Percentiles rank a stretch among this genome's conserved stretches.
Evolutionary conservation across 2,797 vertebrate genomes (phyloP).

Genomic region (Muraenolepis orangiensis): DNA sequence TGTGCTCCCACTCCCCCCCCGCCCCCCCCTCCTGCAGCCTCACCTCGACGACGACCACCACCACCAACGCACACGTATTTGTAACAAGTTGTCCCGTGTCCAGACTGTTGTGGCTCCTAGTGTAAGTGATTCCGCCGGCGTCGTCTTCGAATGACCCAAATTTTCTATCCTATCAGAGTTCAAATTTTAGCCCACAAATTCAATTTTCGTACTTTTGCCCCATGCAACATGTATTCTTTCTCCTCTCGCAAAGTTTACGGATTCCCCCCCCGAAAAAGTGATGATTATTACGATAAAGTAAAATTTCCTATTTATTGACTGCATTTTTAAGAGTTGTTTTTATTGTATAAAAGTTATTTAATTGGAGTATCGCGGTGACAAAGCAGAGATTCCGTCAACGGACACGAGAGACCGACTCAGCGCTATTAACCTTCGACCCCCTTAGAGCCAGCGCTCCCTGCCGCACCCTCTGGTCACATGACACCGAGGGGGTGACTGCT

Average conservation of each 20-base stretch:
- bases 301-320: slow-evolving; percentile 50
- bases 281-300: slow-evolving; percentile 11
- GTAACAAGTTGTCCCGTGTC: slow-evolving; percentile 31
- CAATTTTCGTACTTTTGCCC: neutral
- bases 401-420: slow-evolving; percentile 30
- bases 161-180: neutral
- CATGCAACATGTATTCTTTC: neutral
- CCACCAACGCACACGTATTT: slow-evolving; percentile 21
- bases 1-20: neutral
- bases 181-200: neutral
- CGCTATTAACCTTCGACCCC: slow-evolving; percentile 52
- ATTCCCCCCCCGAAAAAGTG: neutral
- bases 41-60: slow-evolving; percentile 39
- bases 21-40: slow-evolving; percentile 7
- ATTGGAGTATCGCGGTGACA: slow-evolving; percentile 28
- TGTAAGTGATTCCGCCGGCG: slow-evolving; percentile 19
- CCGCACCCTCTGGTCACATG: neutral
- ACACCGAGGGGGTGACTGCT: neutral
- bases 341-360: slow-evolving; percentile 25
- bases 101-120: slow-evolving; percentile 48
- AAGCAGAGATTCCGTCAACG: slow-evolving; percentile 26
- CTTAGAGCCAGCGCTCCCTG: slow-evolving; percentile 23
- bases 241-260: neutral
- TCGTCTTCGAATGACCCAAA: slow-evolving; percentile 31
- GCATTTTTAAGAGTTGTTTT: slow-evolving; percentile 35